Conservation (phyloP, 2,888 invertebrate genomes). For the Drosophila fungiperda region DNA sequence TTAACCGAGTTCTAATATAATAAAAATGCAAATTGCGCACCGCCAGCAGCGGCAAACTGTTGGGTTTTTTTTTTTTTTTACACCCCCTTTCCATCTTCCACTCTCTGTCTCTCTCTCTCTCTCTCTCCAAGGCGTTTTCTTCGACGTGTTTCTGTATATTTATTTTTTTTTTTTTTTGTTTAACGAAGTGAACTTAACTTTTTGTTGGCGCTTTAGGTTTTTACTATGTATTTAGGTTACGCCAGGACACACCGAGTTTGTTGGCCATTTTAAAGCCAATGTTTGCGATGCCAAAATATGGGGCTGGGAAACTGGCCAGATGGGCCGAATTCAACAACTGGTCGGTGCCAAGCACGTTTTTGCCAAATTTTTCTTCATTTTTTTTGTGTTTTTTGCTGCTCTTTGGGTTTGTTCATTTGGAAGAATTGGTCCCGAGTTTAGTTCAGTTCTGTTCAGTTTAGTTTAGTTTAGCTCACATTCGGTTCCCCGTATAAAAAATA, state of each 20-base stretch:
- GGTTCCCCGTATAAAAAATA: not conserved
- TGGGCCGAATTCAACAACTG: constrained; percentile 20
- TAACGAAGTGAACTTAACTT: constrained; percentile 67
- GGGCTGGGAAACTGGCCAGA: constrained; percentile 32
- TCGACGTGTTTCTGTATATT: constrained; percentile 6
- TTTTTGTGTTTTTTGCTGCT: constrained; percentile 16
- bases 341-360: constrained; percentile 30
- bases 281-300: constrained; percentile 7
- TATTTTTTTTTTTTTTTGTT: constrained; percentile 36
- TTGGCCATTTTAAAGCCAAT: constrained; percentile 39
- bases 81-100: not conserved
- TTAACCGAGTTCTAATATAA: constrained; percentile 77
- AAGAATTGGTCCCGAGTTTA: constrained; percentile 55
- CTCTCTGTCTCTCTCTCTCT: not conserved
- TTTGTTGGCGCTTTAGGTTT: constrained; percentile 52
- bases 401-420: constrained; percentile 66
- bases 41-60: constrained; percentile 58
- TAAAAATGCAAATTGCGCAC: constrained; percentile 82
- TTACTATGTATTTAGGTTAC: constrained; percentile 54
- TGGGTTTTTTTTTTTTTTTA: constrained; percentile 24
- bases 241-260: constrained; percentile 26
- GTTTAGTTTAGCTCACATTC: constrained; percentile 16
- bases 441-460: constrained; percentile 27
- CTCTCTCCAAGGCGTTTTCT: not conserved
- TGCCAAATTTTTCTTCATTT: constrained; percentile 23